A percentile compares a stretch with the other conserved stretches of the same genome.
Conservation (phyloP, 2,888 invertebrate species). For the Epirrhoe alternata region DNA sequence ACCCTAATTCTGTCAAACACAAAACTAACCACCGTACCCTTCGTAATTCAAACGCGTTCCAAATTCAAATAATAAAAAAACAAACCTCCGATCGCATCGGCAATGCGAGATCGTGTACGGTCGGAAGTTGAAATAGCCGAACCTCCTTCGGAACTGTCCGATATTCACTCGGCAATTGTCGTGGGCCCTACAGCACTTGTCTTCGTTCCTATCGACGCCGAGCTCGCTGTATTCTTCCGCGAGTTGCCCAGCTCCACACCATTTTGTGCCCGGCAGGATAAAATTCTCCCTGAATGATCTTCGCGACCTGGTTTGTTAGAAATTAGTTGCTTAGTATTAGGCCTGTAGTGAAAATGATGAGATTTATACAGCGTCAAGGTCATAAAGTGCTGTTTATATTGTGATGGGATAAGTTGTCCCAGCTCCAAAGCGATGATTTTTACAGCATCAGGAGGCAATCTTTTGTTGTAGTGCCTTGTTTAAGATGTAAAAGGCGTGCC, state of each 20-base stretch:
- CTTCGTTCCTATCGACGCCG: constrained; percentile 81
- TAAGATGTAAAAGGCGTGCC: too few relatives aligned
- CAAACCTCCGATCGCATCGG: constrained; percentile 91
- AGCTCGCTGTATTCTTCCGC: constrained; percentile 86
- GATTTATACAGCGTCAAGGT: background rate
- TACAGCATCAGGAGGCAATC: too few relatives aligned
- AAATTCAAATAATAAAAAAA: constrained; percentile 53
- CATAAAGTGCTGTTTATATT: too few relatives aligned
- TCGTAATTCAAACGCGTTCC: constrained; percentile 10
- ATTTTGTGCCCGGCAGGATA: constrained; percentile 88
- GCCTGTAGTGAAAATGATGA: background rate
- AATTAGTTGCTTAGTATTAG: constrained; percentile 33
- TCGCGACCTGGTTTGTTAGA: constrained; percentile 65
- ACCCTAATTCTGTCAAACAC: too few relatives aligned
- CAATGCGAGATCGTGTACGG: constrained; percentile 91
- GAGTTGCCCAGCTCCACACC: constrained; percentile 89
- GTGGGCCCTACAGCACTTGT: constrained; percentile 90
- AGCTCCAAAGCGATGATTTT: too few relatives aligned
- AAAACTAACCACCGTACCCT: background rate
- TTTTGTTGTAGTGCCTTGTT: too few relatives aligned
- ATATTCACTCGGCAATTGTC: constrained; percentile 89
- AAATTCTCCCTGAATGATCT: constrained; percentile 82
- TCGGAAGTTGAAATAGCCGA: constrained; percentile 87
- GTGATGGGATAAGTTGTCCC: too few relatives aligned
- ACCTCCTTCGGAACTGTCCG: constrained; percentile 86